A percentile compares a stretch with the other conserved stretches of the same genome.
These are phyloP conservation scores for Rhizoglyphus robini DNA, from an alignment of 1,140 invertebrate genomes.

Conservation along the genomic window DNA sequence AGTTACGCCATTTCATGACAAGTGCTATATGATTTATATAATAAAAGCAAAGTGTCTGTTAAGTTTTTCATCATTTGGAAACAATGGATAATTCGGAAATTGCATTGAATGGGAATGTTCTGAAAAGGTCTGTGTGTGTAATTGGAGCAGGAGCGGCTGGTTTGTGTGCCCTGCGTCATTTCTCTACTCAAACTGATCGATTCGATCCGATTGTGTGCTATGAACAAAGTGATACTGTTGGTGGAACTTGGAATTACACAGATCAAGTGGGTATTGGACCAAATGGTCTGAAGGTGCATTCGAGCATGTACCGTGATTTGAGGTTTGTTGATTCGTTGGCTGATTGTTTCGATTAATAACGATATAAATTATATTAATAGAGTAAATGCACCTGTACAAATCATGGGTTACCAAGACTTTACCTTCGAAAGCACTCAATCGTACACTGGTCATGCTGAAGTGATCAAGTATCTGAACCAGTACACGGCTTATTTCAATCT, in stretches of 20 bases:
- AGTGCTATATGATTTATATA: too few species aligned
- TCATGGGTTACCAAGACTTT: conserved; percentile 73
- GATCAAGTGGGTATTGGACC: conserved; percentile 47
- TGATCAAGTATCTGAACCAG: conserved; percentile 60
- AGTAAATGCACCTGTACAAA: conserved; percentile 75
- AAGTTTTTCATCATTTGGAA: too few species aligned
- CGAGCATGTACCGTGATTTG: conserved; percentile 70
- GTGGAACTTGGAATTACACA: conserved; percentile 75
- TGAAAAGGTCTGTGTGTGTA: conserved; percentile 41
- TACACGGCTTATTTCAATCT: conserved; percentile 60
- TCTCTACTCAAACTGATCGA: conserved; percentile 28
- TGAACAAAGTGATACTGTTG: conserved; percentile 55
- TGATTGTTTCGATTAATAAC: too few species aligned
- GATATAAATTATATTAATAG: conserved; percentile 45
- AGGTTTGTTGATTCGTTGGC: conserved; percentile 41
- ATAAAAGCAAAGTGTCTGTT: too few species aligned
- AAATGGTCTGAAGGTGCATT: conserved; percentile 63
- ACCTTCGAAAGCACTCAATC: conserved; percentile 51
- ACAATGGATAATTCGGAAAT: too few species aligned
- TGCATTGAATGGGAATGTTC: too few species aligned
- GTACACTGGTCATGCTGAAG: conserved; percentile 61
- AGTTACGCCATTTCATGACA: too few species aligned
- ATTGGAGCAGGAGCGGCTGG: conserved; percentile 65
- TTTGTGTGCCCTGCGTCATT: conserved; percentile 49
- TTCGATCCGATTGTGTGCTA: conserved; percentile 44